These are phyloP conservation scores for Neolamprologus cancellatus DNA, from an alignment of 2,113 vertebrate genomes.

Conservation along the genomic window DNA sequence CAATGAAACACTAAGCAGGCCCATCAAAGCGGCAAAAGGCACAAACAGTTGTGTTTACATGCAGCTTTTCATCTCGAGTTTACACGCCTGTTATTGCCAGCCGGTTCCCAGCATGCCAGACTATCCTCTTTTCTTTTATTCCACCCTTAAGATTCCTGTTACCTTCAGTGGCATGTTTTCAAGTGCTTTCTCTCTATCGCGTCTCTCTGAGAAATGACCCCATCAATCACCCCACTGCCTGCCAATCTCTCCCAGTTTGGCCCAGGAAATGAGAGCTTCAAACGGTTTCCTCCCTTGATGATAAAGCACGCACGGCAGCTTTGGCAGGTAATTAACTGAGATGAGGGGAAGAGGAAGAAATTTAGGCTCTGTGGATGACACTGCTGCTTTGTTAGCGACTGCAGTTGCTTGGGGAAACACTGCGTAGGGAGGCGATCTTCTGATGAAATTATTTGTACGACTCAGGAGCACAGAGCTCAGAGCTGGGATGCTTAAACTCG, in stretches of 20 bases:
- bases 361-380: background rate
- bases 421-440: background rate
- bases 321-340: constrained; percentile 26
- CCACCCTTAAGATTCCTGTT: background rate
- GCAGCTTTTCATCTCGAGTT: background rate
- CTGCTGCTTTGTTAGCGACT: background rate
- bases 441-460: background rate
- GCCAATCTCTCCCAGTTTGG: constrained; percentile 4
- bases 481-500: background rate
- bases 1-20: background rate
- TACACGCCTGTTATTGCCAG: background rate
- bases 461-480: background rate
- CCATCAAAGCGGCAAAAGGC: background rate
- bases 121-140: background rate
- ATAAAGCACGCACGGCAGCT: background rate
- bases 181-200: background rate
- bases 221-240: constrained; percentile 5
- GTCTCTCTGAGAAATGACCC: background rate
- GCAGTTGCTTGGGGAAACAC: background rate
- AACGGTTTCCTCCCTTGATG: constrained; percentile 23
- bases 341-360: constrained; percentile 15
- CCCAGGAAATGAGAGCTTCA: constrained; percentile 36
- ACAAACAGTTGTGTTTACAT: background rate
- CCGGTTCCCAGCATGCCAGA: background rate
- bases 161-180: background rate